Evolutionary conservation across 2,888 invertebrate genomes (phyloP).

Genomic region (Tuta absoluta): DNA sequence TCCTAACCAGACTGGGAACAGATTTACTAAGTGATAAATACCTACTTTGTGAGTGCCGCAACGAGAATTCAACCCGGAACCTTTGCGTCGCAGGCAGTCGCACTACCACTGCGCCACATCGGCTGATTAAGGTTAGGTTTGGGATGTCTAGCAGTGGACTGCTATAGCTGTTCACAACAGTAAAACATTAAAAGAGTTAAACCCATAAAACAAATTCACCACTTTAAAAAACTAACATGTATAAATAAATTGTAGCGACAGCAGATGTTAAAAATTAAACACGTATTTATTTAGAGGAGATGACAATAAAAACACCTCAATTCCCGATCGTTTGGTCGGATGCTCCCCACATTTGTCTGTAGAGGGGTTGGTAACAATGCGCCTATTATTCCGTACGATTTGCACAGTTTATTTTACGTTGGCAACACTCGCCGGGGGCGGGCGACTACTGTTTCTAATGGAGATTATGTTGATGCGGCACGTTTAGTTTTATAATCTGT

Average conservation of each 20-base stretch:
- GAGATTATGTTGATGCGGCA: conserved; percentile 29
- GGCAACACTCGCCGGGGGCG: conserved; percentile 60
- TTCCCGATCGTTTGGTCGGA: conserved; percentile 45
- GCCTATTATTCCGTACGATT: conserved; percentile 77
- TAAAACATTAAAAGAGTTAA: too few relatives aligned
- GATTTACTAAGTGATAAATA: too few relatives aligned
- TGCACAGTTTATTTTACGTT: conserved; percentile 73
- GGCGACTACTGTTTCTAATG: conserved; percentile 36
- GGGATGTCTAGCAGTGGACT: too few relatives aligned
- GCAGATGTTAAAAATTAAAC: conserved; percentile 20
- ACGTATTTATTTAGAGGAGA: conserved; percentile 9
- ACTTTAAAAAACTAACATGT: not conserved
- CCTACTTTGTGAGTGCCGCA: too few relatives aligned
- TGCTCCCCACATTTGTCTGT: conserved; percentile 29
- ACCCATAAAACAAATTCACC: too few relatives aligned
- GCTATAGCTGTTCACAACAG: too few relatives aligned
- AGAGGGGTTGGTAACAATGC: conserved; percentile 61
- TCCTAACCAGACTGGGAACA: too few relatives aligned
- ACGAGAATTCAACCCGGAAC: too few relatives aligned
- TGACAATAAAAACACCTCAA: conserved; percentile 33
- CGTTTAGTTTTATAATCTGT: conserved; percentile 15
- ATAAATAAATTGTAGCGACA: not conserved
- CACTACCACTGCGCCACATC: too few relatives aligned
- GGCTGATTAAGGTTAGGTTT: too few relatives aligned
- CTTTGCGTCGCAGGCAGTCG: too few relatives aligned